Conservation (phyloP, 2,797 vertebrate genomes). For the Lagothrix lagotricha region DNA sequence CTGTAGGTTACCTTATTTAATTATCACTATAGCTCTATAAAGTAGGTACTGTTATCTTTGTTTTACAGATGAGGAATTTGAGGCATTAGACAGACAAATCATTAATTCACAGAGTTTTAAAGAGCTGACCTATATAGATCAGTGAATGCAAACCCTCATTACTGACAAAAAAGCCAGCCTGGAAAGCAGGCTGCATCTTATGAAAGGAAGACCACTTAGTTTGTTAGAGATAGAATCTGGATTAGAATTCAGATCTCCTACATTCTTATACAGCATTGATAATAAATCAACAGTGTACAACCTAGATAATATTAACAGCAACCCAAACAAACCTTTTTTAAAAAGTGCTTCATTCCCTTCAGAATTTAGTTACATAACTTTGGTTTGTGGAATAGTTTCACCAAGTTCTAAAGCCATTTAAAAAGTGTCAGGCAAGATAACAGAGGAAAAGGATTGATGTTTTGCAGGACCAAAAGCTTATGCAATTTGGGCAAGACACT, state of each 20-base stretch:
- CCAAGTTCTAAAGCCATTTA: not conserved
- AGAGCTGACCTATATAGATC: not conserved
- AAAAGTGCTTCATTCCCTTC: slow-evolving; percentile 8
- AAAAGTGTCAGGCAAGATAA: not conserved
- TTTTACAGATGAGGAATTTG: not conserved
- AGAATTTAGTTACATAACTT: not conserved
- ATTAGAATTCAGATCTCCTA: not conserved
- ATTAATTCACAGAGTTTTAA: not conserved
- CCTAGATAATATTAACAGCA: not conserved
- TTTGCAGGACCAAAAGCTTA: not conserved
- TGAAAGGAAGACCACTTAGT: not conserved
- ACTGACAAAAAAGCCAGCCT: not conserved
- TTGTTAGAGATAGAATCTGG: not conserved
- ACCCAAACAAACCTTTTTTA: not conserved
- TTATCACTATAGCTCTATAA: not conserved
- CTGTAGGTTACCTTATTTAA: not conserved
- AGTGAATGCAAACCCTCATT: not conserved
- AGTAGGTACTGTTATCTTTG: not conserved
- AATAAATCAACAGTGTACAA: not conserved
- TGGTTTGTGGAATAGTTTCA: slow-evolving; percentile 3
- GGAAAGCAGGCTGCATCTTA: not conserved
- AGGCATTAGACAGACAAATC: not conserved
- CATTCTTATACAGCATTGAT: not conserved
- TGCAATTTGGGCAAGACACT: not conserved
- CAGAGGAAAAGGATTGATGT: not conserved